A percentile compares a stretch with the other conserved stretches of the same genome.
These are phyloP conservation scores for Chymomyza caudatula DNA, from an alignment of 2,888 invertebrate species.

Conservation along the genomic window DNA sequence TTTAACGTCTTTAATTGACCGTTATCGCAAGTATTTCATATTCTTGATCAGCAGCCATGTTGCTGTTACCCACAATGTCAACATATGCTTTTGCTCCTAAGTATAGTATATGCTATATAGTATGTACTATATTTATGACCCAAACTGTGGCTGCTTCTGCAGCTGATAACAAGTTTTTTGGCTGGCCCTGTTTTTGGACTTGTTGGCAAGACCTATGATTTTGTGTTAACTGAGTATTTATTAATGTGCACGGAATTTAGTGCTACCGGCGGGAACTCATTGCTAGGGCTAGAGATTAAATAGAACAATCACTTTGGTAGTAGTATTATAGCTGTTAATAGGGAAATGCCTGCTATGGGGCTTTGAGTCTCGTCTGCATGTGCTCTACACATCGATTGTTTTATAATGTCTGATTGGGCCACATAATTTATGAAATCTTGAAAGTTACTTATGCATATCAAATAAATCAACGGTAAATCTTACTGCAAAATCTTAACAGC, in stretches of 20 bases:
- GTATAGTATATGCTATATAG: constrained; percentile 16
- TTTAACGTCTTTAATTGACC: constrained; percentile 35
- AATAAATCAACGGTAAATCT: neutral
- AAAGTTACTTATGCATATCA: neutral
- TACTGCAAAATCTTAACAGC: neutral
- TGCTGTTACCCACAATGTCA: constrained; percentile 22
- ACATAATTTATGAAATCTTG: constrained; percentile 32
- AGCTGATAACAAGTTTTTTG: neutral
- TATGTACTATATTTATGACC: constrained; percentile 3
- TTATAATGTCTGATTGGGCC: constrained; percentile 17
- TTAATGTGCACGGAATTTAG: neutral
- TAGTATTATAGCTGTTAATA: neutral
- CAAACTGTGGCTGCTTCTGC: constrained; percentile 3
- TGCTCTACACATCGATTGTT: neutral
- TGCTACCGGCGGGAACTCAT: neutral
- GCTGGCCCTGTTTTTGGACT: constrained; percentile 7
- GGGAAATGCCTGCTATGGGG: neutral
- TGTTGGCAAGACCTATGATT: constrained; percentile 12
- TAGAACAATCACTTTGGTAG: neutral
- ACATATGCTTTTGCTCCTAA: constrained; percentile 1
- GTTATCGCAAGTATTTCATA: constrained; percentile 52
- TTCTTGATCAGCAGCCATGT: constrained; percentile 29
- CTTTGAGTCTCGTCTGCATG: neutral
- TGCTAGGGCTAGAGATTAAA: neutral
- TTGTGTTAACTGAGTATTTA: neutral